A percentile compares a stretch with the other conserved stretches of the same genome.
phyloP scores from a whole-genome alignment of 2,113 vertebrate genomes.

The Bostrychus sinensis region DNA sequence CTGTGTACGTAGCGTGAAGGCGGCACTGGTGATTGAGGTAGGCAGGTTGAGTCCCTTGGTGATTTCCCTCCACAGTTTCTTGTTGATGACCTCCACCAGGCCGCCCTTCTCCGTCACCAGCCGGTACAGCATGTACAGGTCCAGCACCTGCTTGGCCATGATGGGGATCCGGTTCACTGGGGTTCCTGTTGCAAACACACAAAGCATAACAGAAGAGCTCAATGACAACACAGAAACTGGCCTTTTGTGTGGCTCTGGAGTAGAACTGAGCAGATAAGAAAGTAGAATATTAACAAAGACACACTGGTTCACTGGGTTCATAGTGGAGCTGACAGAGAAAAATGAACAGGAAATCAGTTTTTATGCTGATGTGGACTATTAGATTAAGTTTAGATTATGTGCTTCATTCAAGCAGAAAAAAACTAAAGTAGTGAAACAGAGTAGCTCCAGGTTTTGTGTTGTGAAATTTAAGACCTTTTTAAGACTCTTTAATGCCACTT shows the following conservation, averaged over 20 bases:
- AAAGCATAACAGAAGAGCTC: conserved; percentile 8
- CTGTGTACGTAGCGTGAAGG: conserved; percentile 98
- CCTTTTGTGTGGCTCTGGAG: background rate
- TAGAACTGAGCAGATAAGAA: background rate
- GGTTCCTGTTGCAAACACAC: conserved; percentile 81
- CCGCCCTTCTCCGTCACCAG: conserved; percentile 98
- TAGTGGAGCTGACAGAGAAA: background rate
- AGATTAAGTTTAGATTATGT: background rate
- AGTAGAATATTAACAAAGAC: background rate
- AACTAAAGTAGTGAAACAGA: too few relatives aligned
- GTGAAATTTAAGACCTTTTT: too few relatives aligned
- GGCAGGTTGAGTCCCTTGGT: conserved; percentile 97
- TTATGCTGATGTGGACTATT: background rate
- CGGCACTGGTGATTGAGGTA: conserved; percentile 98
- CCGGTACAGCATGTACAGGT: conserved; percentile 95
- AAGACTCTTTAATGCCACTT: too few relatives aligned
- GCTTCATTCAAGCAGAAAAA: too few relatives aligned
- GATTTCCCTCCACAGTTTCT: conserved; percentile 98
- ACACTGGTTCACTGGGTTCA: background rate
- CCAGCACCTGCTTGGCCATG: conserved; percentile 98
- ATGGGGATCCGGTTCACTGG: conserved; percentile 98
- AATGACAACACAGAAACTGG: conserved; percentile 2
- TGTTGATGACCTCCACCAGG: conserved; percentile 98
- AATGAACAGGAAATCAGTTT: background rate
- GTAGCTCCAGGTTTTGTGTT: too few relatives aligned